Percentiles rank a stretch among this genome's conserved stretches.
Conservation (phyloP, 2,888 invertebrate species). For the Coelogynopora nodosa region DNA sequence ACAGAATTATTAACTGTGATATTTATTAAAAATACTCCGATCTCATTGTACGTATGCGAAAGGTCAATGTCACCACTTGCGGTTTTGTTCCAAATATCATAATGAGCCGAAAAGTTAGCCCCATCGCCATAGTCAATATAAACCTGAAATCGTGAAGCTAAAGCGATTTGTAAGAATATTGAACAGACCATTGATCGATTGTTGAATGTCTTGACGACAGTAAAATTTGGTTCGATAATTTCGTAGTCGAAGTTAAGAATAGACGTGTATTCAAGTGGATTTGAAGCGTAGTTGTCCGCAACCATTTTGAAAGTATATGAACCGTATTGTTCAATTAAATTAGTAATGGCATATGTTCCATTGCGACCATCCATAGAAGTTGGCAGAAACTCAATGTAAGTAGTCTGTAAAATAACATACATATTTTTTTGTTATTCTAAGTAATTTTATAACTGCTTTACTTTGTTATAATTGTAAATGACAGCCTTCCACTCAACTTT, state of each 20-base stretch:
- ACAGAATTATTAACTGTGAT: not conserved
- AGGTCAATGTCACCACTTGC: not conserved
- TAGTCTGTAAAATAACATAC: not conserved
- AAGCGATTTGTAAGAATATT: not conserved
- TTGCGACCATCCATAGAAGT: not conserved
- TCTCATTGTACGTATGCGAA: not conserved
- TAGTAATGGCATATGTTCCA: not conserved
- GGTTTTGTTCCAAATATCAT: not conserved
- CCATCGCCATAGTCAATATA: not conserved
- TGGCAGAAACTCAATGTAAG: not conserved
- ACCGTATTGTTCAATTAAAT: not conserved
- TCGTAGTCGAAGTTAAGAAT: not conserved
- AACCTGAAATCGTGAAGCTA: not conserved
- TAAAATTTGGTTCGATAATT: not conserved
- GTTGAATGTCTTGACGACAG: not conserved
- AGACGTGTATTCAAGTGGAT: not conserved
- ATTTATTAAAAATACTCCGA: not conserved
- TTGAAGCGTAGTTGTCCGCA: conserved; percentile 6
- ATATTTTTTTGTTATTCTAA: no score
- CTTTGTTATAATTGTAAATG: no score
- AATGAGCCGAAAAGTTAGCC: not conserved
- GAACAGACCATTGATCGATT: not conserved
- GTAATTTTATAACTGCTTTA: no score
- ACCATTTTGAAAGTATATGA: not conserved
- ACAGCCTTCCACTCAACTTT: no score